Evolutionary conservation across 2,797 vertebrate species (phyloP).

Genomic region (Onychomys leucogaster): DNA sequence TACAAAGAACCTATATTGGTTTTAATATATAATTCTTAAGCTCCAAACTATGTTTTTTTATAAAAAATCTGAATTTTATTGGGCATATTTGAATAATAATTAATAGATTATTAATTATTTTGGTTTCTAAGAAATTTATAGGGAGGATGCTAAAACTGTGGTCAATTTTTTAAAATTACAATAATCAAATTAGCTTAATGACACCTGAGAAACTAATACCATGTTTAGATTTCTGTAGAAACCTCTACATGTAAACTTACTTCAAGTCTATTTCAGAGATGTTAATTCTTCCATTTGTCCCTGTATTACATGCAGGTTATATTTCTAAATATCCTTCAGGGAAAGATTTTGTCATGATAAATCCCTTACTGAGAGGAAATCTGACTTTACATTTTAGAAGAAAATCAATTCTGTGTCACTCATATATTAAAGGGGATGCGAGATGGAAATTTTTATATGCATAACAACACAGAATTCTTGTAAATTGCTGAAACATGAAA

Average conservation of each 20-base stretch:
- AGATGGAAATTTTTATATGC: constrained; percentile 65
- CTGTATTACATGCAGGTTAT: not conserved
- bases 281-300: constrained; percentile 2
- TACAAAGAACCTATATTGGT: not conserved
- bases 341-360: constrained; percentile 13
- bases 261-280: not conserved
- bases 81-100: not conserved
- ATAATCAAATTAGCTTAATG: not conserved
- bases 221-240: not conserved
- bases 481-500: constrained; percentile 77
- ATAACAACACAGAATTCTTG: constrained; percentile 57
- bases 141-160: not conserved
- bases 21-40: not conserved
- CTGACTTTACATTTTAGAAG: constrained; percentile 41
- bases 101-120: constrained; percentile 21
- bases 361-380: not conserved
- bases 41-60: not conserved
- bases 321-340: constrained; percentile 17
- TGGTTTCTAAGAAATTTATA: not conserved
- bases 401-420: constrained; percentile 39
- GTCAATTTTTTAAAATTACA: not conserved
- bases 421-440: not conserved
- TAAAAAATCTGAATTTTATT: not conserved
- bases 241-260: not conserved
- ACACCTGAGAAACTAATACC: not conserved